Percentiles rank a stretch among this genome's conserved stretches.
Evolutionary conservation across 2,888 invertebrate genomes (phyloP).

Genomic region (Andrena minutula): DNA sequence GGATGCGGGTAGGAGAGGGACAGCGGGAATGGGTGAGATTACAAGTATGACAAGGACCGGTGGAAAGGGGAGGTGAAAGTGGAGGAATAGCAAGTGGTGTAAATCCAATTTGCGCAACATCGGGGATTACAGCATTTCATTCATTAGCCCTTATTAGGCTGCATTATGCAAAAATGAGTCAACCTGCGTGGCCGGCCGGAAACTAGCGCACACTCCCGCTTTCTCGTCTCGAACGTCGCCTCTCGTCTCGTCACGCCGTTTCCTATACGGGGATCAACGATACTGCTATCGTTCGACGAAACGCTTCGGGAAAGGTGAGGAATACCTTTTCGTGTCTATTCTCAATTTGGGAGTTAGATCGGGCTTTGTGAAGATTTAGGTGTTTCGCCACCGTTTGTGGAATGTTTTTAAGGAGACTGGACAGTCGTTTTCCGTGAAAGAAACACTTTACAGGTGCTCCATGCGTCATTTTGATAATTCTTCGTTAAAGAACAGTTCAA

Average conservation of each 20-base stretch:
- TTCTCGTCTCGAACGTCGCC: background rate
- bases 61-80: conserved; percentile 60
- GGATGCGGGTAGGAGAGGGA: background rate
- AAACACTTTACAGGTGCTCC: too few species aligned
- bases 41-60: conserved; percentile 62
- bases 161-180: conserved; percentile 81
- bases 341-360: background rate
- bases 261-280: conserved; percentile 30
- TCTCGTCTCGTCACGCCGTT: background rate
- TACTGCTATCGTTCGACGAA: conserved; percentile 52
- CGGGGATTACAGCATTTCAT: conserved; percentile 75
- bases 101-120: conserved; percentile 79
- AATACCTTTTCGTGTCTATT: conserved; percentile 15
- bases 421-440: too few species aligned
- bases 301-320: conserved; percentile 14
- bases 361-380: background rate
- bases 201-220: conserved; percentile 65
- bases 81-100: conserved; percentile 75
- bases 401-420: background rate
- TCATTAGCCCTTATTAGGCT: conserved; percentile 81
- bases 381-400: background rate
- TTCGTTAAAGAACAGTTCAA: too few species aligned
- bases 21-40: conserved; percentile 55
- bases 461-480: too few species aligned
- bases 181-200: conserved; percentile 72